Conservation (phyloP, 2,797 vertebrate genomes). For the Pantherophis vulpinus region DNA sequence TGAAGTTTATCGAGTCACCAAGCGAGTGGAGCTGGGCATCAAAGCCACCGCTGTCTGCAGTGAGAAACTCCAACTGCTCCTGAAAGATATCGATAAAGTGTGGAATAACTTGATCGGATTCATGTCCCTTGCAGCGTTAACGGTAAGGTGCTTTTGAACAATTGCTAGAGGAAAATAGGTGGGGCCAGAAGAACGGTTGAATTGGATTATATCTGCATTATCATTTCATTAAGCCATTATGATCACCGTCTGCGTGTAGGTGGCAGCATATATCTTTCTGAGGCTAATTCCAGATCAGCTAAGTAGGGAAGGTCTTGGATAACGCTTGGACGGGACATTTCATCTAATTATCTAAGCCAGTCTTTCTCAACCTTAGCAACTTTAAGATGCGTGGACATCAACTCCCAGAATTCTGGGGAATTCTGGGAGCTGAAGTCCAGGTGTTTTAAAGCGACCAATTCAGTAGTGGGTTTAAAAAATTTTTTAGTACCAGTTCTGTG, state of each 20-base stretch:
- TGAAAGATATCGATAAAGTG: conserved; percentile 94
- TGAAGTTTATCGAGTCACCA: conserved; percentile 93
- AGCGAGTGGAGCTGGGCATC: conserved; percentile 94
- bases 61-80: conserved; percentile 91
- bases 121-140: conserved; percentile 93
- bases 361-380: no score
- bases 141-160: conserved; percentile 72
- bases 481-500: no score
- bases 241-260: background rate
- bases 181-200: background rate
- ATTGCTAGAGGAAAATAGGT: background rate
- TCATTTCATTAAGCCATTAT: background rate
- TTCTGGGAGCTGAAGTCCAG: no score
- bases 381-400: no score
- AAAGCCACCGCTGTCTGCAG: conserved; percentile 96
- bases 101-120: conserved; percentile 98
- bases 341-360: background rate
- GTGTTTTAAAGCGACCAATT: no score
- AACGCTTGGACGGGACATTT: background rate
- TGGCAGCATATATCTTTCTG: background rate
- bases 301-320: background rate
- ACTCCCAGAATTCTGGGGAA: no score
- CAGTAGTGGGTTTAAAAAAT: no score
- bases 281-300: background rate
- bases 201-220: background rate